phyloP scores from a whole-genome alignment of 2,113 vertebrate species.

The Heterocephalus glaber region DNA sequence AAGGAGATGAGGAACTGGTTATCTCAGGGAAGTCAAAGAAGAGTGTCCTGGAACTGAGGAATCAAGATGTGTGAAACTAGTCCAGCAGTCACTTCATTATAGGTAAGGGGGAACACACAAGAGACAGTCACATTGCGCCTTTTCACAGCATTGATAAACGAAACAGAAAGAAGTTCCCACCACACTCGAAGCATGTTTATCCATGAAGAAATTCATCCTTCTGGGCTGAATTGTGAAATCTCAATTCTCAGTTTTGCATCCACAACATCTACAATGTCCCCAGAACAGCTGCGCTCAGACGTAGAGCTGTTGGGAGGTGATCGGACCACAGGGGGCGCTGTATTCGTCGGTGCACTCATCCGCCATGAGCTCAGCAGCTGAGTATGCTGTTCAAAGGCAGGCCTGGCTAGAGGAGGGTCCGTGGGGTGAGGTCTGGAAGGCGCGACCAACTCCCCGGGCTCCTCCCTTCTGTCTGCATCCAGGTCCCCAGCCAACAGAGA shows the following conservation, averaged over 20 bases:
- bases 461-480: neutral
- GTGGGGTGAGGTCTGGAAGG: neutral
- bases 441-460: neutral
- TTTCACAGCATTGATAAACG: neutral
- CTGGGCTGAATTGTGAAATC: neutral
- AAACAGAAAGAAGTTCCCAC: neutral
- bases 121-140: too few relatives aligned
- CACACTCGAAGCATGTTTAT: neutral
- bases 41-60: neutral
- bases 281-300: neutral
- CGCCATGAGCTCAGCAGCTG: neutral
- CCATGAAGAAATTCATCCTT: neutral
- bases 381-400: neutral
- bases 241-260: neutral
- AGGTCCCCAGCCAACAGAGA: too few relatives aligned
- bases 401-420: neutral
- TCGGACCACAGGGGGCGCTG: accelerated
- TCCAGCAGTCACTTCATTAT: neutral
- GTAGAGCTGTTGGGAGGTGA: neutral
- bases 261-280: neutral
- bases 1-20: neutral
- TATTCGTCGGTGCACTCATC: too few relatives aligned
- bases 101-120: neutral
- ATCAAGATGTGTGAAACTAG: neutral
- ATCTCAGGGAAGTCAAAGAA: too few relatives aligned